Evolutionary conservation across 1,140 invertebrate species (phyloP).

Genomic region (Drosophila persimilis): DNA sequence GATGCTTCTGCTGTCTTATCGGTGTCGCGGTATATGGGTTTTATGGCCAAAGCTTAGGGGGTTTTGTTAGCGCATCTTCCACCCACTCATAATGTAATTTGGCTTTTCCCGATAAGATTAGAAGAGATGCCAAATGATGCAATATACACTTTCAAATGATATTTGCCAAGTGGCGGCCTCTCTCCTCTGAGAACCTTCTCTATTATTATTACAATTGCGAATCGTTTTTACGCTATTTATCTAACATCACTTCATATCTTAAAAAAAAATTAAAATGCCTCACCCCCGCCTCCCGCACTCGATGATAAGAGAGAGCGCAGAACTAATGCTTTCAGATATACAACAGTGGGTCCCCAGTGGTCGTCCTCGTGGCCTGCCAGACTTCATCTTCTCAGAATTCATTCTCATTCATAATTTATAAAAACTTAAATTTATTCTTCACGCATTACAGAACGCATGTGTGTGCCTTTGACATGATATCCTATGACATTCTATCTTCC

Average conservation of each 20-base stretch:
- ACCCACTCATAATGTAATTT: slow-evolving; percentile 39
- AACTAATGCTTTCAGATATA: slow-evolving; percentile 58
- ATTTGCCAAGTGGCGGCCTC: not conserved
- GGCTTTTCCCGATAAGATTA: slow-evolving; percentile 46
- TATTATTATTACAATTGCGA: slow-evolving; percentile 36
- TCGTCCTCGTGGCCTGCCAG: not conserved
- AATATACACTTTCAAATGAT: not conserved
- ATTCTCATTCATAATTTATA: slow-evolving; percentile 51
- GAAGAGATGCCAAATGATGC: slow-evolving; percentile 3
- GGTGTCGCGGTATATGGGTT: slow-evolving; percentile 29
- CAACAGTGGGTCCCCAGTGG: slow-evolving; percentile 11
- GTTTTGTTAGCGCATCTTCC: no score
- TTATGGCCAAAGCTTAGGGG: slow-evolving; percentile 51
- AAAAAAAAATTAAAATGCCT: slow-evolving; percentile 15
- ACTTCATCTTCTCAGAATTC: slow-evolving; percentile 1
- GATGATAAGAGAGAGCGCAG: slow-evolving; percentile 31
- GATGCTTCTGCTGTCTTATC: slow-evolving; percentile 2
- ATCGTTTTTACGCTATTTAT: slow-evolving; percentile 29
- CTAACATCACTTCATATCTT: slow-evolving; percentile 16
- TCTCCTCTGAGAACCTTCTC: slow-evolving; percentile 2
- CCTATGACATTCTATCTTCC: slow-evolving; percentile 3
- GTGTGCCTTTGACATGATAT: slow-evolving; percentile 11
- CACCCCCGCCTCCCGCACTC: no score
- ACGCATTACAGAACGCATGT: slow-evolving; percentile 56
- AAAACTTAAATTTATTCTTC: slow-evolving; percentile 68